Percentiles rank a stretch among this genome's conserved stretches.
Evolutionary conservation across 2,113 vertebrate species (phyloP).

Genomic region (Nothoprocta perdicaria): DNA sequence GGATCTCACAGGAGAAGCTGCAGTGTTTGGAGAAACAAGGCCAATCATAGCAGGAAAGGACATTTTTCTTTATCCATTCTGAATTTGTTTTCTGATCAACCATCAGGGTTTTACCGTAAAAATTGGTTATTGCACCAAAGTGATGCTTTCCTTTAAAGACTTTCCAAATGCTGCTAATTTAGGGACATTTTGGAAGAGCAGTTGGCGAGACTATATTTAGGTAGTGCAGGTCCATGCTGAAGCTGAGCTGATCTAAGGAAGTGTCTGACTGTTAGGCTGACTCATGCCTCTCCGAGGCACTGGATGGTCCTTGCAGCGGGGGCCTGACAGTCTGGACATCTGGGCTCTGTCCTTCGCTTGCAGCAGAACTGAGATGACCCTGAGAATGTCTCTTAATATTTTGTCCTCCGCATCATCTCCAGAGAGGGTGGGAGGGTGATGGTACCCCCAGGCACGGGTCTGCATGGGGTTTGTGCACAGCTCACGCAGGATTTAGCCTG

Average conservation of each 20-base stretch:
- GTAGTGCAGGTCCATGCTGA: not conserved
- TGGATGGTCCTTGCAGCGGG: not conserved
- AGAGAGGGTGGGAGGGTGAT: not conserved
- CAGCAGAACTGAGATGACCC: not conserved
- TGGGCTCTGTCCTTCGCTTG: not conserved
- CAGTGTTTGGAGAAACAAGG: not conserved
- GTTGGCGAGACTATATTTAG: not conserved
- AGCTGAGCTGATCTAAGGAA: not conserved
- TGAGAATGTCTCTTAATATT: not conserved
- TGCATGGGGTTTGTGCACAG: not conserved
- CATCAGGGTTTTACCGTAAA: not conserved
- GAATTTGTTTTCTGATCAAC: not conserved
- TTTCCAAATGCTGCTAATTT: not conserved
- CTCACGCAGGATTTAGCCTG: not conserved
- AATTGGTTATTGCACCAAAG: not conserved
- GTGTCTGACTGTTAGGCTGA: not conserved
- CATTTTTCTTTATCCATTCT: not conserved
- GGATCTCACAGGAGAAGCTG: not conserved
- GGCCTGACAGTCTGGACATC: not conserved
- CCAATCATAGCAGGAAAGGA: not conserved
- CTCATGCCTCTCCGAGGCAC: accelerated
- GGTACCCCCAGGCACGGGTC: not conserved
- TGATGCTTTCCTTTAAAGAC: not conserved
- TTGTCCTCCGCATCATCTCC: not conserved
- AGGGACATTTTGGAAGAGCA: not conserved